Conservation (phyloP, 2,113 vertebrate genomes). For the Spea multiplicata region DNA sequence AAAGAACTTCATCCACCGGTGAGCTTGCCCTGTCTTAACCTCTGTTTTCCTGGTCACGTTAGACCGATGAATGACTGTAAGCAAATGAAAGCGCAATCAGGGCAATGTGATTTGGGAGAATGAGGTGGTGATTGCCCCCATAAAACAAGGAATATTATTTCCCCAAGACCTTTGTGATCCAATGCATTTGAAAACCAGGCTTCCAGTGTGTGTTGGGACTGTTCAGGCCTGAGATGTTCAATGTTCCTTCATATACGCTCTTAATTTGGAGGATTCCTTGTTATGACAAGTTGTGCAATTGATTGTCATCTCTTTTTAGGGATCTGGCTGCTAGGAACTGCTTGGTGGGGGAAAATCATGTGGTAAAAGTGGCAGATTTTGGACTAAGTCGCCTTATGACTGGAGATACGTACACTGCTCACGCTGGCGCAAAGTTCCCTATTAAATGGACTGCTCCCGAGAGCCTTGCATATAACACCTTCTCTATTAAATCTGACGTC, state of each 20-base stretch:
- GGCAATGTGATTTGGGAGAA: too few relatives aligned
- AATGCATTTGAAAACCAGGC: too few relatives aligned
- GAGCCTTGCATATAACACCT: slow-evolving; percentile 97
- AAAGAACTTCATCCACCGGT: slow-evolving; percentile 99
- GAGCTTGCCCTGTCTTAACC: too few relatives aligned
- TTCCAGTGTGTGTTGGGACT: not conserved
- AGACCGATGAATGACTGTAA: too few relatives aligned
- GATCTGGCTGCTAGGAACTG: slow-evolving; percentile 97
- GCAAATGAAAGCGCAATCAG: too few relatives aligned
- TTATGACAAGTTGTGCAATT: not conserved
- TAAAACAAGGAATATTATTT: too few relatives aligned
- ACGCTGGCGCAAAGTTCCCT: slow-evolving; percentile 97
- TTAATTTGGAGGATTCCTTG: not conserved
- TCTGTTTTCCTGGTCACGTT: not conserved
- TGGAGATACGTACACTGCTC: slow-evolving; percentile 97
- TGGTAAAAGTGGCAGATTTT: slow-evolving; percentile 97
- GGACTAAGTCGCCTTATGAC: slow-evolving; percentile 96
- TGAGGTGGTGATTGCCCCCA: too few relatives aligned
- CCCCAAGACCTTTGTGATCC: too few relatives aligned
- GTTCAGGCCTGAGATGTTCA: not conserved
- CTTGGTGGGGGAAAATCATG: slow-evolving; percentile 94
- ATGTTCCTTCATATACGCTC: not conserved
- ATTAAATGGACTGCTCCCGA: slow-evolving; percentile 99
- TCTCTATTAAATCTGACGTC: slow-evolving; percentile 98
- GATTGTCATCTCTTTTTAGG: slow-evolving; percentile 58